phyloP scores from a whole-genome alignment of 1,140 invertebrate genomes.

The Papilio aristodemus region DNA sequence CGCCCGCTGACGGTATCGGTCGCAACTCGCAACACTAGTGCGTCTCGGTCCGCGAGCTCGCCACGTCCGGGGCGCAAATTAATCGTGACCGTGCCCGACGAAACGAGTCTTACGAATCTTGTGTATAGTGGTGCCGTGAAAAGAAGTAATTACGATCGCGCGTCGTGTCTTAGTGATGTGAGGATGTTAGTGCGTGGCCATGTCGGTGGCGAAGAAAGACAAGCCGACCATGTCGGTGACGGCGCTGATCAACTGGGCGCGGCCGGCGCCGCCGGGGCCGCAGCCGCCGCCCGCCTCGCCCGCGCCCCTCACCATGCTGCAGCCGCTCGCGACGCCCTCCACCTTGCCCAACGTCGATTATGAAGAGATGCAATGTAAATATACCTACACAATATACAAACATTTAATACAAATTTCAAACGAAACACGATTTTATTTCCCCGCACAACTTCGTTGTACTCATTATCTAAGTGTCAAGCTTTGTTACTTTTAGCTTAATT shows the following conservation, averaged over 20 bases:
- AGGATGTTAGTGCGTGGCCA: constrained; percentile 73
- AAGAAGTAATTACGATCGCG: constrained; percentile 38
- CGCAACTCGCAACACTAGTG: constrained; percentile 14
- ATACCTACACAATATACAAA: constrained; percentile 23
- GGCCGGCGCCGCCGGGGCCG: constrained; percentile 59
- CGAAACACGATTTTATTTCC: not conserved
- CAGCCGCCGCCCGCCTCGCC: constrained; percentile 74
- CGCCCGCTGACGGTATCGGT: constrained; percentile 39
- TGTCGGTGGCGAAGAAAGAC: constrained; percentile 88
- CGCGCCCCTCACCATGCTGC: constrained; percentile 69
- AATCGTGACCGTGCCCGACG: constrained; percentile 41
- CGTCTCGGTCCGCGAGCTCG: constrained; percentile 14
- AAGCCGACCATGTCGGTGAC: constrained; percentile 92
- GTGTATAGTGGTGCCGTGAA: constrained; percentile 43
- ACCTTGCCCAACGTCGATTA: constrained; percentile 62
- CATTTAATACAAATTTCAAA: not conserved
- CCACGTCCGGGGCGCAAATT: constrained; percentile 41
- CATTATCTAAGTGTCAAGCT: not conserved
- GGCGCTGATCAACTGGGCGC: constrained; percentile 84
- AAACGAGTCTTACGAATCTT: constrained; percentile 28
- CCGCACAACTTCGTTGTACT: not conserved
- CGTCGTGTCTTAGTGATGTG: constrained; percentile 66
- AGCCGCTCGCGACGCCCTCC: constrained; percentile 58
- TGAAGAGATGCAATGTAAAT: constrained; percentile 75
- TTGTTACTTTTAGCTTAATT: not conserved